phyloP scores from a whole-genome alignment of 23 tunicate species.

The Halocynthia aurantium region DNA sequence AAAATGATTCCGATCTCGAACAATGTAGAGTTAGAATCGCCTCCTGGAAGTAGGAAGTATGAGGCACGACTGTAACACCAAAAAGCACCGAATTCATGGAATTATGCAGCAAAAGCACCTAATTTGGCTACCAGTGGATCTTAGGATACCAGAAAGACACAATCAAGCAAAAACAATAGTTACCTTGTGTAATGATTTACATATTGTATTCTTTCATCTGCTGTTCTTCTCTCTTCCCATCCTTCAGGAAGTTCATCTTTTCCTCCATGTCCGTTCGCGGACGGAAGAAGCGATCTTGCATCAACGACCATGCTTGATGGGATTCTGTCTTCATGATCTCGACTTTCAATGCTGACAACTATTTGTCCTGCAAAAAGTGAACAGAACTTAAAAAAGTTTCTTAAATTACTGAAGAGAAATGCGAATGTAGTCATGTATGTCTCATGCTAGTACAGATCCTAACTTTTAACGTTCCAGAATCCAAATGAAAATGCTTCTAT shows the following conservation, averaged over 20 bases:
- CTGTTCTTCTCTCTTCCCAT: slow-evolving; percentile 63
- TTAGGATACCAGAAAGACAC: background rate
- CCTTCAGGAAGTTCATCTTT: slow-evolving; percentile 82
- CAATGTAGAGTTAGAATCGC: no score
- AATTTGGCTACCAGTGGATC: background rate
- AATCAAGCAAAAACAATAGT: background rate
- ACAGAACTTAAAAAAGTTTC: background rate
- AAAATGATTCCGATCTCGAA: no score
- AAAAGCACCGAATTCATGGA: background rate
- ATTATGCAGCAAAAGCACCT: background rate
- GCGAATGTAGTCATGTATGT: no score
- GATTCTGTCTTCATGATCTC: slow-evolving; percentile 60
- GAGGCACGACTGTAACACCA: background rate
- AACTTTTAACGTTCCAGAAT: no score
- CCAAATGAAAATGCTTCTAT: background rate
- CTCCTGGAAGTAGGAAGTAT: no score
- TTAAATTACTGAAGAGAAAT: no score
- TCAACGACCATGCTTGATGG: slow-evolving; percentile 64
- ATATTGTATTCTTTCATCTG: slow-evolving; percentile 59
- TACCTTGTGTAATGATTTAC: slow-evolving; percentile 75
- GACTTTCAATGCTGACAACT: slow-evolving; percentile 79
- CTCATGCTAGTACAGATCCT: no score
- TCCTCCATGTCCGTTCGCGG: slow-evolving; percentile 3
- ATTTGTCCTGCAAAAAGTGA: slow-evolving; percentile 61
- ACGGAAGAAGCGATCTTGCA: slow-evolving; percentile 41